These are phyloP conservation scores for Jacana jacana DNA, from an alignment of 2,113 vertebrate genomes.

Conservation along the genomic window DNA sequence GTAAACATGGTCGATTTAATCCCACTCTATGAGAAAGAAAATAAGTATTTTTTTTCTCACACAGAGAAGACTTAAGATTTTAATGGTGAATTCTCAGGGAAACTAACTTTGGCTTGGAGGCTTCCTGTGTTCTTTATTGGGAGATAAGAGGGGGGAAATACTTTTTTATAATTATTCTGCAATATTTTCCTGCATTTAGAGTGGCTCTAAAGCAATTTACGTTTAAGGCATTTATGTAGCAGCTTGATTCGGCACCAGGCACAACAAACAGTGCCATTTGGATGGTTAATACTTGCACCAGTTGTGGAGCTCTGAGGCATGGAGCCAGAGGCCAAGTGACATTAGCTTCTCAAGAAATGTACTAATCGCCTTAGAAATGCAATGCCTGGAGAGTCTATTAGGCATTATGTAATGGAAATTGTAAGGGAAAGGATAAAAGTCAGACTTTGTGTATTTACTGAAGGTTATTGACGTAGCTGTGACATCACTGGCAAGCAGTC, in stretches of 20 bases:
- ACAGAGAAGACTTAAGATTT: constrained; percentile 22
- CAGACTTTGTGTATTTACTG: constrained; percentile 8
- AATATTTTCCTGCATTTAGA: neutral
- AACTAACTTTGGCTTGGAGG: neutral
- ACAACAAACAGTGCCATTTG: neutral
- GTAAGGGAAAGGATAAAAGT: constrained; percentile 14
- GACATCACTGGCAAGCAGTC: neutral
- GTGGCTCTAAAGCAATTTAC: neutral
- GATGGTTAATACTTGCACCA: neutral
- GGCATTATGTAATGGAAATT: constrained; percentile 16
- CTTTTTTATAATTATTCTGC: neutral
- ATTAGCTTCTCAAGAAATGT: constrained; percentile 14
- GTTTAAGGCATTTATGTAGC: neutral
- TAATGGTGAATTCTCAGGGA: constrained; percentile 30
- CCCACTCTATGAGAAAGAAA: neutral
- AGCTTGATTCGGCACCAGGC: neutral
- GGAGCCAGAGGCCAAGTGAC: constrained; percentile 5
- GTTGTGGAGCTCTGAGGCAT: neutral
- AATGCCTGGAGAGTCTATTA: neutral
- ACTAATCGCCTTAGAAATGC: constrained; percentile 40
- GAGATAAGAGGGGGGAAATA: neutral
- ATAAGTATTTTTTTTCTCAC: constrained; percentile 12
- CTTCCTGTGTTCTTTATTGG: neutral
- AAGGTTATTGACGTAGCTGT: constrained; percentile 10
- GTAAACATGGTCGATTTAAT: neutral